A percentile compares a stretch with the other conserved stretches of the same genome.
Conservation (phyloP, 2,888 invertebrate species). For the Pedicia rivosa region DNA sequence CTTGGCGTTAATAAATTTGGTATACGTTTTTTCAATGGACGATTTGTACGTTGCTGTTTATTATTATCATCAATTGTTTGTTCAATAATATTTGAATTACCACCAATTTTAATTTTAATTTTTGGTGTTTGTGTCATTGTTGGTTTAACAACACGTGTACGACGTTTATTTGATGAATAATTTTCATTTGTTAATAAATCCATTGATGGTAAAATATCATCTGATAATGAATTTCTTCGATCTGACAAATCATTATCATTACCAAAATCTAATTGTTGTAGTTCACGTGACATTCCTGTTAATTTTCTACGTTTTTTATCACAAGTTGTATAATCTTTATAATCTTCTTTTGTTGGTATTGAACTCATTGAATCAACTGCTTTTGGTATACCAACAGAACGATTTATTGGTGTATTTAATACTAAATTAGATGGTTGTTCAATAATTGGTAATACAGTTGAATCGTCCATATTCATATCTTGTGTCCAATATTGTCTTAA, state of each 20-base stretch:
- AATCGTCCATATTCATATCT: conserved; percentile 73
- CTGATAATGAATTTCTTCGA: conserved; percentile 20
- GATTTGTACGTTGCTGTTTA: conserved; percentile 30
- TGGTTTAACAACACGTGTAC: conserved; percentile 23
- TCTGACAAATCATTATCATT: conserved; percentile 36
- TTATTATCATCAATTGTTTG: conserved; percentile 14
- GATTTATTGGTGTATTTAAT: conserved; percentile 38
- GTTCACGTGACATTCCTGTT: conserved; percentile 38
- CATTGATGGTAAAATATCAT: background rate
- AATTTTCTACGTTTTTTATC: conserved; percentile 52
- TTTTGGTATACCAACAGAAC: conserved; percentile 47
- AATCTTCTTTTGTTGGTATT: conserved; percentile 73
- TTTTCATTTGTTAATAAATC: background rate
- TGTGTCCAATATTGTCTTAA: conserved; percentile 72
- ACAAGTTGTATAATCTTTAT: conserved; percentile 45
- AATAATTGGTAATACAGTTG: conserved; percentile 35
- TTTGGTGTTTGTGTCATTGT: conserved; percentile 43
- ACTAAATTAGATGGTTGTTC: conserved; percentile 41
- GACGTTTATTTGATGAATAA: conserved; percentile 18
- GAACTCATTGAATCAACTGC: conserved; percentile 79
- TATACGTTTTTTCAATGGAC: conserved; percentile 70
- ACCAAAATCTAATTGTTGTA: conserved; percentile 44
- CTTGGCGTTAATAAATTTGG: conserved; percentile 45
- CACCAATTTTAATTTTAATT: conserved; percentile 61
- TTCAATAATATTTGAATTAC: conserved; percentile 30